Base-by-base conservation (phyloP, 2,888 invertebrate genomes). In the Temnothorax ravouxi region DNA sequence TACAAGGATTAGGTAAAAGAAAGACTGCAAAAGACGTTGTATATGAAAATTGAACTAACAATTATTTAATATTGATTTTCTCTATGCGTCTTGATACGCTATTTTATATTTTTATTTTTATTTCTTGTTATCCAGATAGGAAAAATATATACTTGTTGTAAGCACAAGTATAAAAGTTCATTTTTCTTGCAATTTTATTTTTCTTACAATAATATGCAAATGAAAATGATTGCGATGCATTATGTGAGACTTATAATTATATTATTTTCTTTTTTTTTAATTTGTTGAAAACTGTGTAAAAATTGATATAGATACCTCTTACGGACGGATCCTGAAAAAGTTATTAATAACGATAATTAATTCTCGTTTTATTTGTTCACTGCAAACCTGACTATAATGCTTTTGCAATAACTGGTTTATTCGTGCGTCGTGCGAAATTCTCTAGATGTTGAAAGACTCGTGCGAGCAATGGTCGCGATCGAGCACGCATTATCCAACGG, bases 401-500 rank as follows among this genome's bases (percentile, higher is more conserved):
- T 21, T 29, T 25, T n/a, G 41, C 29, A 34, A 21, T 59, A 77
- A 79, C 56, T 44, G 74, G 79, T 79, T 71, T 21, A 71, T 76
- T 64, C 29, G 29, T 38, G n/a, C n/a, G 15, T 69, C 54, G 41
- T 54, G 21, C 29, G 8, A 62, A 59, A 44, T 72, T 72, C 72
- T 71, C 44, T 2, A 18, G 29, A 44, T 3, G 18, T 29, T 54
- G 54, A 77, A 69, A 77, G 15, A 41, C 71, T 44, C 56, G 25
- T 52, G 52, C 76, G 47, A 21, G 76, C 69, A 52, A 76, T 38
- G 38, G 13, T 15, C 54, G 38, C 52, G 29, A 25, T n/a, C 72
- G 59, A 56, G 44, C 74, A 5, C 21, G 25, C 54, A 54, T 79
- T 79, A 56, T 79, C 77, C 77, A 69, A 54, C 77, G 41, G 61